Base-by-base conservation (phyloP, 1,140 invertebrate species). In the Pseudoatta argentina region DNA sequence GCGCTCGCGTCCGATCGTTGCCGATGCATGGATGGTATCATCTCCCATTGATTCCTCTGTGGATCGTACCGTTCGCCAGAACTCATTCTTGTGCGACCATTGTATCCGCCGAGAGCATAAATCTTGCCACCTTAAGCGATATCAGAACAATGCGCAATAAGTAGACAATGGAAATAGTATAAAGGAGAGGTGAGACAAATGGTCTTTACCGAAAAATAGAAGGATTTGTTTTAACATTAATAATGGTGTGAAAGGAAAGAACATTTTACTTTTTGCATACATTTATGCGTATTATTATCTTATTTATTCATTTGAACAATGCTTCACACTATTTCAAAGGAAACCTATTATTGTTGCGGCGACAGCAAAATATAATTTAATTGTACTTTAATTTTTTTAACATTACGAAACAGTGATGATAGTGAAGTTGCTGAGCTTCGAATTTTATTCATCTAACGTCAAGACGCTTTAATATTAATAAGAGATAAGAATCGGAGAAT, bases 21-120 rank as follows among this genome's bases (percentile, higher is more conserved):
- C 82, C 96, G 95, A 86, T 97, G 96, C 98, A 99, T 98, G 0
- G 97, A 96, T 0, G 97, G 96, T 30, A 99, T 97, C 82, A 98
- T 95, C 24, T 98, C 97, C 98, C 98, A 99, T 92, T 97, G 97
- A 91, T 98, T 97, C 77, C 96, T 96, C 21, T 95, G 94, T 2
- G 97, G 97, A 90, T 97, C 96, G 94, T 97, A 98, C 34, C 96
- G 94, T 92, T 98, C 97, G 0, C 96, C 97, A 2, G 97, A 97
- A 87, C 96, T 97, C 94, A 98, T 96, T 16, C 98, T 96, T 81
- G 97, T 96, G 86, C 97, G 97, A 18, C 98, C 98, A 94, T 98
- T 98, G 94, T 98, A 98, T 1, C 98, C 98, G 16, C 98, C 98
- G 94, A 98, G 97, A 0, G 98, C 98, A 94, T 98, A 98, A 87